phyloP scores from a whole-genome alignment of 2,888 invertebrate genomes.

The Neria commutata region DNA sequence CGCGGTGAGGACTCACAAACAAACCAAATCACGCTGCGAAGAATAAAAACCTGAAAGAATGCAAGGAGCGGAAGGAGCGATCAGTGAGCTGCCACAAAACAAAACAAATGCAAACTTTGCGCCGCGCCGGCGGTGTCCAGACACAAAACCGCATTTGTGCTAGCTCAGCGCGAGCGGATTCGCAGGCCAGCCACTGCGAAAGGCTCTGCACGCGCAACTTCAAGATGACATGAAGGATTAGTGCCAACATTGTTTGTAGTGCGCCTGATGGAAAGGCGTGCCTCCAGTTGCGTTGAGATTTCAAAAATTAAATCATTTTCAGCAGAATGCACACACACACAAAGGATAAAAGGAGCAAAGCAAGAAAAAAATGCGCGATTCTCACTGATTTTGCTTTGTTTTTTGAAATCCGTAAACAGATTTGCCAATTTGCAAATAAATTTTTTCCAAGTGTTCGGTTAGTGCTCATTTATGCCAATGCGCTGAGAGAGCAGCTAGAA shows the following conservation, averaged over 20 bases:
- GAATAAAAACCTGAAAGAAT: neutral
- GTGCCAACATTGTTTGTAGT: neutral
- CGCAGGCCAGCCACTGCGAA: no score
- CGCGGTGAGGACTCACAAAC: neutral
- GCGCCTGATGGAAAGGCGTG: neutral
- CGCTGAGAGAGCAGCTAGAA: no score
- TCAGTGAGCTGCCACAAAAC: constrained; percentile 35
- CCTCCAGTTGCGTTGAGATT: no score
- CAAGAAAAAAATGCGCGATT: neutral
- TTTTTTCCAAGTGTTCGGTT: no score
- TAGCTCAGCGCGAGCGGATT: no score
- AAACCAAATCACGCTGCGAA: neutral
- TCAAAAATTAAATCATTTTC: neutral
- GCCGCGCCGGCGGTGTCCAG: no score
- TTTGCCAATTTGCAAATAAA: no score
- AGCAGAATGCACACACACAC: neutral
- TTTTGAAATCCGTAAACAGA: no score
- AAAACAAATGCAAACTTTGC: neutral
- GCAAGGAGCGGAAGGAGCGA: constrained; percentile 36
- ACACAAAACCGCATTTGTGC: neutral
- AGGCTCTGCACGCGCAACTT: neutral
- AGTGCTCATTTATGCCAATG: no score
- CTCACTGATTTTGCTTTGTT: neutral
- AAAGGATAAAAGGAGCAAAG: neutral
- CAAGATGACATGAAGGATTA: constrained; percentile 26